Conservation (phyloP, 2,113 vertebrate species). For the Muntiacus reevesi region DNA sequence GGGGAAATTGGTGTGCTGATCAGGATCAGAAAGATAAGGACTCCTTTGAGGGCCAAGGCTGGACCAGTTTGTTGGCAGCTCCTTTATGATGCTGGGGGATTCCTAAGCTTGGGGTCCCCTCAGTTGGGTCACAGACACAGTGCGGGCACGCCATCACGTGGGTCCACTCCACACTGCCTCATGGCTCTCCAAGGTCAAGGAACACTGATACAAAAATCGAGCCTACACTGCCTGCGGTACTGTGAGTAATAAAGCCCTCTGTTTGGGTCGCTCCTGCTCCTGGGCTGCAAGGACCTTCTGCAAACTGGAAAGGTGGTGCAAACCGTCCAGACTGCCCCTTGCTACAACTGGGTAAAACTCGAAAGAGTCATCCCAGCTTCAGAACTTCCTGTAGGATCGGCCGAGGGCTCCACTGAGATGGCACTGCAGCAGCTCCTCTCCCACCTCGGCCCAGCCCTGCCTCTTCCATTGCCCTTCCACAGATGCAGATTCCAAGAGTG, state of each 20-base stretch:
- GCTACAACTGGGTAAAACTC: not conserved
- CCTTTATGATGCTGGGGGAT: not conserved
- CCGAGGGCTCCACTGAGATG: not conserved
- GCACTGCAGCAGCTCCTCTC: not conserved
- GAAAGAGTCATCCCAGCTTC: not conserved
- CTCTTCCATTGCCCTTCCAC: not conserved
- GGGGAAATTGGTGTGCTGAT: not conserved
- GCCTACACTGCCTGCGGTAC: not conserved
- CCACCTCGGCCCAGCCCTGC: not conserved
- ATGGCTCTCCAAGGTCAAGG: not conserved
- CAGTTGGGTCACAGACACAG: not conserved
- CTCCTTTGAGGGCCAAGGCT: not conserved
- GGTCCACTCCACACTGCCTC: not conserved
- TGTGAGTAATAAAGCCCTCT: not conserved
- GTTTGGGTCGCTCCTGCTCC: not conserved
- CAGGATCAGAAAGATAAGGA: not conserved
- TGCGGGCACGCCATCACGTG: no score
- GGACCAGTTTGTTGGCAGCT: not conserved
- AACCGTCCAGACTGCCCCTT: not conserved
- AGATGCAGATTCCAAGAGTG: not conserved
- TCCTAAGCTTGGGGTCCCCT: not conserved
- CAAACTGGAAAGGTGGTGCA: not conserved
- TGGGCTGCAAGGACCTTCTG: not conserved
- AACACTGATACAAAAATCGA: not conserved
- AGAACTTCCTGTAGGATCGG: not conserved